Conservation (phyloP, 2,797 vertebrate genomes). For the Poeciliopsis presidionis region DNA sequence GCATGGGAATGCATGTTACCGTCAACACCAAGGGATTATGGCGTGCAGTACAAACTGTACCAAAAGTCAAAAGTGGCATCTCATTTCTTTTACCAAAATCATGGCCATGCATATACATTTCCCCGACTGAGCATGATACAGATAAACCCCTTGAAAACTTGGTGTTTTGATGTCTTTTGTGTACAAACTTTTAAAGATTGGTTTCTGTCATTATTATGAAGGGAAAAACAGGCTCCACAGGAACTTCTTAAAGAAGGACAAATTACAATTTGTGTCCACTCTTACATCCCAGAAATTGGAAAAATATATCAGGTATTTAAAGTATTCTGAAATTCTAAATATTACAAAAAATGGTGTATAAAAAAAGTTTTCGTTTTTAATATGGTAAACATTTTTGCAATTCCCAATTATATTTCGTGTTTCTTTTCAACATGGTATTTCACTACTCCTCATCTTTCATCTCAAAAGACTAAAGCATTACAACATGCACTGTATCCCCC, state of each 20-base stretch:
- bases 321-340: not conserved
- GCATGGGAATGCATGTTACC: slow-evolving; percentile 63
- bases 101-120: not conserved
- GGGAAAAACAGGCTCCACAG: not conserved
- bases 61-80: slow-evolving; percentile 47
- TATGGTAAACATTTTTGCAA: not conserved
- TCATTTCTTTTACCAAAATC: slow-evolving; percentile 26
- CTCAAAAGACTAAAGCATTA: slow-evolving; percentile 43
- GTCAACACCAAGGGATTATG: slow-evolving; percentile 66
- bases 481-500: slow-evolving; percentile 21
- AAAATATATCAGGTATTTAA: not conserved
- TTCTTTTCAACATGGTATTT: slow-evolving; percentile 17
- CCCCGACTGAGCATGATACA: not conserved
- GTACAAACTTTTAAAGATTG: not conserved
- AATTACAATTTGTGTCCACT: not conserved
- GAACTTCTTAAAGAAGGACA: not conserved
- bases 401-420: slow-evolving; percentile 38
- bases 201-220: not conserved
- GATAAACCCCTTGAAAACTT: not conserved
- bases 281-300: not conserved
- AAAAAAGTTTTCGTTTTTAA: not conserved
- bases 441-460: slow-evolving; percentile 21
- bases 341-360: not conserved
- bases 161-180: not conserved
- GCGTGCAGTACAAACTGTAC: slow-evolving; percentile 28